Conservation (phyloP, 2,888 invertebrate genomes). For the Ophion obscuratus region DNA sequence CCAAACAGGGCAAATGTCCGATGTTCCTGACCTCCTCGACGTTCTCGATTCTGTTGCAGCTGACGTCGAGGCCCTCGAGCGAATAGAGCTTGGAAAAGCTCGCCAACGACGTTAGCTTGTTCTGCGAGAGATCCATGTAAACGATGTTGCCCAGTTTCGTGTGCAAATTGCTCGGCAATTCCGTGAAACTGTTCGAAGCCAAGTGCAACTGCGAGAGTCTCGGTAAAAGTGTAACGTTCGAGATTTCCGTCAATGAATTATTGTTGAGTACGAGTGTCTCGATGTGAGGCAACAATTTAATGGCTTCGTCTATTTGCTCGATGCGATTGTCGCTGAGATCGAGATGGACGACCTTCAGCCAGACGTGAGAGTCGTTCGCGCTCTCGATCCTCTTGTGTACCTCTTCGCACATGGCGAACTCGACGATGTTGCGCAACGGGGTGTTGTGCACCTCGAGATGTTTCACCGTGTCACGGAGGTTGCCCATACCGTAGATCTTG, state of each 20-base stretch:
- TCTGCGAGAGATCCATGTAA: conserved; percentile 93
- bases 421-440: conserved; percentile 88
- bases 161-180: conserved; percentile 91
- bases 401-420: conserved; percentile 93
- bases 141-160: conserved; percentile 94
- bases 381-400: conserved; percentile 88
- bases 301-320: conserved; percentile 91
- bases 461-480: conserved; percentile 87
- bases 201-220: conserved; percentile 91
- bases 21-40: conserved; percentile 93
- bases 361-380: conserved; percentile 86
- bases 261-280: conserved; percentile 90
- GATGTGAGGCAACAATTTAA: conserved; percentile 90
- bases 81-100: conserved; percentile 94
- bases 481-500: conserved; percentile 87
- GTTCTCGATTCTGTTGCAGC: conserved; percentile 92
- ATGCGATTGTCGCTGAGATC: conserved; percentile 93
- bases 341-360: conserved; percentile 89
- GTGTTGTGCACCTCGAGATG: conserved; percentile 89
- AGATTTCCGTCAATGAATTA: conserved; percentile 91
- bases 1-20: conserved; percentile 93
- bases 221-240: conserved; percentile 92
- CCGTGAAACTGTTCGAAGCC: conserved; percentile 90
- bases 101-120: conserved; percentile 89
- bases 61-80: conserved; percentile 93